phyloP scores from a whole-genome alignment of 2,113 vertebrate species.

The Thymallus thymallus region DNA sequence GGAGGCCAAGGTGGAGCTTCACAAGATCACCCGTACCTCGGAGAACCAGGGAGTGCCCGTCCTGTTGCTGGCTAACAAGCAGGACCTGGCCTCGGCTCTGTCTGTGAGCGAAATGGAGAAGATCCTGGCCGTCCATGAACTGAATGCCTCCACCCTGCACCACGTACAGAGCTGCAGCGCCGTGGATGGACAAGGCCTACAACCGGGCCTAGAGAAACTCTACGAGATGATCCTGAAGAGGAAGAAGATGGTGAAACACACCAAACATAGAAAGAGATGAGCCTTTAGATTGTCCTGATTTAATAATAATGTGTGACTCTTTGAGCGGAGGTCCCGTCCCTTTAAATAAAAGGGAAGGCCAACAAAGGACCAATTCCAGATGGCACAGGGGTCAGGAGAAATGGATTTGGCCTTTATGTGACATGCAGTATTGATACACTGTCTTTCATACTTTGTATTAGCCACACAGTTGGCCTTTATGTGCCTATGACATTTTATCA shows the following conservation, averaged over 20 bases:
- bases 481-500: constrained; percentile 30
- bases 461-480: constrained; percentile 46
- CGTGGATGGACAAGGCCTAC: constrained; percentile 82
- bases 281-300: neutral
- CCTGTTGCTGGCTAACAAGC: constrained; percentile 87
- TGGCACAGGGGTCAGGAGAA: constrained; percentile 47
- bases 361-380: constrained; percentile 50
- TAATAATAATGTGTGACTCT: constrained; percentile 27
- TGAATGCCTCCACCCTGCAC: constrained; percentile 75
- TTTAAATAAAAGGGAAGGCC: constrained; percentile 40
- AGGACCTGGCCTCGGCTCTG: constrained; percentile 78
- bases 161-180: constrained; percentile 88
- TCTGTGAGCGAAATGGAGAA: constrained; percentile 82
- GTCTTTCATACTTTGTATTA: constrained; percentile 37
- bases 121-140: constrained; percentile 78
- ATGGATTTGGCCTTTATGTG: constrained; percentile 61
- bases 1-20: constrained; percentile 88
- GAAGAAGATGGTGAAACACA: constrained; percentile 80
- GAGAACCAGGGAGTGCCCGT: constrained; percentile 89
- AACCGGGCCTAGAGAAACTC: constrained; percentile 83
- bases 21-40: constrained; percentile 82
- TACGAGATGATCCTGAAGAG: constrained; percentile 89
- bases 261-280: constrained; percentile 81
- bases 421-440: constrained; percentile 55
- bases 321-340: constrained; percentile 25